A percentile compares a stretch with the other conserved stretches of the same genome.
These are phyloP conservation scores for Polypedilum pembai DNA, from an alignment of 1,140 invertebrate genomes.

Conservation along the genomic window DNA sequence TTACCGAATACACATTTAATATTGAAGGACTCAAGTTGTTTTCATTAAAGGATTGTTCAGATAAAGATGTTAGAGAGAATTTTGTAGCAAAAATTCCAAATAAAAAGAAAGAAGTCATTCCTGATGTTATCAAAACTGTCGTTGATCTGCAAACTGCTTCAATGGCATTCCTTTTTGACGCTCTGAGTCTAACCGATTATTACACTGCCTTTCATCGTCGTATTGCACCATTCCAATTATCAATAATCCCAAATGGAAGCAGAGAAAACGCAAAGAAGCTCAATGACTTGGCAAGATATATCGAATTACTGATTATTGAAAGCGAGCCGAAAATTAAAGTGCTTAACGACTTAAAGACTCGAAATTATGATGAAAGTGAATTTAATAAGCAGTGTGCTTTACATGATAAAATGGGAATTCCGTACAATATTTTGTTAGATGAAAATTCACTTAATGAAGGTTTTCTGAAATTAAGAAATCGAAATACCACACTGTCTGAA, in stretches of 20 bases:
- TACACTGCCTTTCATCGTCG: slow-evolving; percentile 10
- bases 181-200: background rate
- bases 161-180: background rate
- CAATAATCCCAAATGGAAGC: background rate
- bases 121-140: background rate
- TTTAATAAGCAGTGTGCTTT: background rate
- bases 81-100: background rate
- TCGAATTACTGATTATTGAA: background rate
- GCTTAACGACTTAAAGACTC: background rate
- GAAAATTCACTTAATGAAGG: background rate
- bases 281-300: background rate
- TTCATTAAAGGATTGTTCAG: background rate
- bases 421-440: background rate
- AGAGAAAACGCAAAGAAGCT: background rate
- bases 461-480: background rate
- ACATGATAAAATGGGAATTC: slow-evolving; percentile 7
- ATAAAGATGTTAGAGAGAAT: background rate
- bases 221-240: background rate
- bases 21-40: background rate
- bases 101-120: background rate
- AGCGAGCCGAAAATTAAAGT: background rate
- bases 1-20: background rate
- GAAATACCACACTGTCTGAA: background rate
- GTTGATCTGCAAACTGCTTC: background rate
- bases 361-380: background rate